phyloP scores from a whole-genome alignment of 2,888 invertebrate species.

The Euspilapteryx auroguttella region DNA sequence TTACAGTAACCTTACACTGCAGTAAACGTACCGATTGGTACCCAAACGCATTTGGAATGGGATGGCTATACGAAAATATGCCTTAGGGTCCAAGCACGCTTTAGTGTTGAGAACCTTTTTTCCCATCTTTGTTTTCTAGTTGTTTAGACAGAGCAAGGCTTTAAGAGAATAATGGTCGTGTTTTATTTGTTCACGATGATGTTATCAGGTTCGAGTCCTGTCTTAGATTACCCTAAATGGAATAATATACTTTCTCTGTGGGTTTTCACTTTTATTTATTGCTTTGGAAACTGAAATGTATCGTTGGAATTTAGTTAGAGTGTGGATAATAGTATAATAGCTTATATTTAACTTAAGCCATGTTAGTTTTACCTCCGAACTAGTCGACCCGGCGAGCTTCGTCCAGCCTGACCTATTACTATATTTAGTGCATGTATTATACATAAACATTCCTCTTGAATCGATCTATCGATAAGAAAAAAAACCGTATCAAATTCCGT shows the following conservation, averaged over 20 bases:
- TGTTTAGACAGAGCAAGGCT: not conserved
- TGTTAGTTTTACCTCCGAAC: no score
- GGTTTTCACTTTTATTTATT: not conserved
- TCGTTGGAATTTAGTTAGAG: no score
- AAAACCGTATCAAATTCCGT: no score
- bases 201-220: not conserved
- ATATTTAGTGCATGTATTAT: no score
- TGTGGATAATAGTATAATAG: no score
- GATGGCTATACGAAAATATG: not conserved
- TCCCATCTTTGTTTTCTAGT: not conserved
- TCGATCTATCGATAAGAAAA: no score
- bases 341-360: no score
- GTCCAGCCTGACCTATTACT: no score
- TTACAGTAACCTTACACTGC: constrained; percentile 6
- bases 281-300: no score
- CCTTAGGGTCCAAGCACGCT: not conserved
- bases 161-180: not conserved
- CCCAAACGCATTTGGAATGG: not conserved
- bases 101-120: not conserved
- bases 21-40: not conserved
- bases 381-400: no score
- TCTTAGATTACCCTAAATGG: not conserved
- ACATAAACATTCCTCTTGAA: no score
- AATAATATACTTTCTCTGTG: not conserved
- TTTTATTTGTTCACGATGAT: constrained; percentile 1